Base-by-base conservation (phyloP, 2,888 invertebrate genomes). In the Cataglyphis livida region DNA sequence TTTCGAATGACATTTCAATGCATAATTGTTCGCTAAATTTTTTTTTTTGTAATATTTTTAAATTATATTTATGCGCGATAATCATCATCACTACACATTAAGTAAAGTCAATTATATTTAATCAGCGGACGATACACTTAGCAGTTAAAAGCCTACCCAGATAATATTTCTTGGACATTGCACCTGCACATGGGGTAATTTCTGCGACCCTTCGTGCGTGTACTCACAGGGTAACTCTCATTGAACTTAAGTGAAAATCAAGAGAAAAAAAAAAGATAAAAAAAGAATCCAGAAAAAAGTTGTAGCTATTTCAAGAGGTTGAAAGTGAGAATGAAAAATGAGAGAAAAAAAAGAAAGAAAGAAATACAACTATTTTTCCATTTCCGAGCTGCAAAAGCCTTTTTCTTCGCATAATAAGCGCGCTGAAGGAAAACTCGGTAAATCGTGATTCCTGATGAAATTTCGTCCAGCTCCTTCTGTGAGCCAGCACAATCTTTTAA, bases 401-500 rank as follows among this genome's bases (percentile, higher is more conserved):
- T 51, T 85, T 78, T 88, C 84, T 84, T 87, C 81, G 76, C 70
- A 76, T 79, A 81, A 51, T 48, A 64, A 85, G 71, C 81, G 75
- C 79, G 68, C 66, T 79, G 84, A 87, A 78, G 68, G 73, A 54
- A 76, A 76, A 65, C 71, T 87, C 88, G 82, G 78, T 78, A 66
- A 83, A 85, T 83, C 85, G 90, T 84, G 88, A 86, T 85, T 89
- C 87, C 90, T 90, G 70, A 70, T 87, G 79, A 81, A 89, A 90
- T 89, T 89, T 90, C 89, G 90, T 90, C 89, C 89, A 90, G 90
- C 90, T 90, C 87, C 86, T 83, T 81, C 70, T 71, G 71, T 68
- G 89, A 89, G 89, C 87, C 87, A 81, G 83, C 85, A 85, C 84
- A 83, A 85, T 84, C 75, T 83, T 76, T 78, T 74, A 74, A 71